A percentile compares a stretch with the other conserved stretches of the same genome.
These are phyloP conservation scores for Electrona antarctica DNA, from an alignment of 2,113 vertebrate species.

Conservation along the genomic window DNA sequence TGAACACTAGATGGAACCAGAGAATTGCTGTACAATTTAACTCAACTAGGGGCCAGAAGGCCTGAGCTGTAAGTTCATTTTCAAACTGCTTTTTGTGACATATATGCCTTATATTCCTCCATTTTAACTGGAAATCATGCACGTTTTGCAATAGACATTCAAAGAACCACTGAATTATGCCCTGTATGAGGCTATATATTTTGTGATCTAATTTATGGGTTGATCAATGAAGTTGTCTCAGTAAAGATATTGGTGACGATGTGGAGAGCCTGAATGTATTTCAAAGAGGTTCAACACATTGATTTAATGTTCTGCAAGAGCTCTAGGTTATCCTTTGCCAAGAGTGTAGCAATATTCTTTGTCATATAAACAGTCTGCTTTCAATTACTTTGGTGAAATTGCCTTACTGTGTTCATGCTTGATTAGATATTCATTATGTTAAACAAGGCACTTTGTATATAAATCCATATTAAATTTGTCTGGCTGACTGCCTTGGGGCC, in stretches of 20 bases:
- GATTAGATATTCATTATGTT: slow-evolving; percentile 83
- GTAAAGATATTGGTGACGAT: background rate
- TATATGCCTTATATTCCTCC: too few relatives aligned
- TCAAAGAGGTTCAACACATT: slow-evolving; percentile 8
- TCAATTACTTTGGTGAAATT: slow-evolving; percentile 82
- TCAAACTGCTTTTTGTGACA: too few relatives aligned
- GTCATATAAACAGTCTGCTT: slow-evolving; percentile 76
- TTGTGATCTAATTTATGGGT: background rate
- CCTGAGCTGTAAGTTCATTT: background rate
- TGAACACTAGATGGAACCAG: slow-evolving; percentile 59
- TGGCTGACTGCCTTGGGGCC: slow-evolving; percentile 65
- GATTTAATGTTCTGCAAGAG: slow-evolving; percentile 18
- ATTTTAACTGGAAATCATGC: background rate
- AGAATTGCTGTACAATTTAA: slow-evolving; percentile 10
- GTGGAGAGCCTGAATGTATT: slow-evolving; percentile 2
- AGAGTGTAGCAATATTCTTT: slow-evolving; percentile 25
- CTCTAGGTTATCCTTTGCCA: slow-evolving; percentile 14
- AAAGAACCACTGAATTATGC: background rate
- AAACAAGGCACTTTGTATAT: slow-evolving; percentile 75
- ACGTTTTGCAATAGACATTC: background rate
- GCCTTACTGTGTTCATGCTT: slow-evolving; percentile 73
- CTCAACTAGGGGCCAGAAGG: background rate
- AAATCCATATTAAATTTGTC: slow-evolving; percentile 72
- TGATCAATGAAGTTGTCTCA: background rate
- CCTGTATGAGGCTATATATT: background rate